Evolutionary conservation across 2,888 invertebrate species (phyloP).

Genomic region (Synergus itoensis): DNA sequence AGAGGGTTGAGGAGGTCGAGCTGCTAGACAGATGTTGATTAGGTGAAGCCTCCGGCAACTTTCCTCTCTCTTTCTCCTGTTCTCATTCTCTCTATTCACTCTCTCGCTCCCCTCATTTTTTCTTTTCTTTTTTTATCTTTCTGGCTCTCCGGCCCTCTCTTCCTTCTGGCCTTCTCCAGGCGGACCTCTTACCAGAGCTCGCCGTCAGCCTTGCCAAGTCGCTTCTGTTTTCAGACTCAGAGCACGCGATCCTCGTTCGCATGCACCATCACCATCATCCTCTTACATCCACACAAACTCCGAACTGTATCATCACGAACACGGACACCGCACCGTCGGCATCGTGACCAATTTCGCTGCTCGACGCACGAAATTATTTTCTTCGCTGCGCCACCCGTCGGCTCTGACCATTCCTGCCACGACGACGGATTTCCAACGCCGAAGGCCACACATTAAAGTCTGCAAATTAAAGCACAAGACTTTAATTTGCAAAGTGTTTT

Average conservation of each 20-base stretch:
- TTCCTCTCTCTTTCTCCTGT: constrained; percentile 52
- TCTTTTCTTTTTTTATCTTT: constrained; percentile 45
- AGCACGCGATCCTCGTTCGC: constrained; percentile 71
- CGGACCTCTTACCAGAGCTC: constrained; percentile 57
- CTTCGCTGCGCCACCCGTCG: constrained; percentile 42
- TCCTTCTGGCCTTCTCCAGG: constrained; percentile 48
- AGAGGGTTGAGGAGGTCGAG: constrained; percentile 60
- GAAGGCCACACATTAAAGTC: constrained; percentile 33
- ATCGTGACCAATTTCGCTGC: constrained; percentile 53
- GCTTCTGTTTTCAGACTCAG: constrained; percentile 72
- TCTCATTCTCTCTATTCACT: constrained; percentile 51
- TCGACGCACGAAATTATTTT: constrained; percentile 50
- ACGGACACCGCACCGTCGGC: constrained; percentile 45
- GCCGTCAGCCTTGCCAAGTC: constrained; percentile 67
- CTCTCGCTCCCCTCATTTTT: constrained; percentile 25
- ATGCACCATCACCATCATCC: constrained; percentile 51
- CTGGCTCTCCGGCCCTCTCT: constrained; percentile 45
- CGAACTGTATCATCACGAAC: constrained; percentile 47
- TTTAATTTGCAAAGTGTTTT: constrained; percentile 31
- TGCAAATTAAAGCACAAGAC: constrained; percentile 37
- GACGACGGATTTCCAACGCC: constrained; percentile 46
- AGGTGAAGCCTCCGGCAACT: constrained; percentile 66
- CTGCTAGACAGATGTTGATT: constrained; percentile 73
- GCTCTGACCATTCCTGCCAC: constrained; percentile 4
- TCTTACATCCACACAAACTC: constrained; percentile 46